phyloP scores from a whole-genome alignment of 2,113 vertebrate species.

The Ammodytes dubius region DNA sequence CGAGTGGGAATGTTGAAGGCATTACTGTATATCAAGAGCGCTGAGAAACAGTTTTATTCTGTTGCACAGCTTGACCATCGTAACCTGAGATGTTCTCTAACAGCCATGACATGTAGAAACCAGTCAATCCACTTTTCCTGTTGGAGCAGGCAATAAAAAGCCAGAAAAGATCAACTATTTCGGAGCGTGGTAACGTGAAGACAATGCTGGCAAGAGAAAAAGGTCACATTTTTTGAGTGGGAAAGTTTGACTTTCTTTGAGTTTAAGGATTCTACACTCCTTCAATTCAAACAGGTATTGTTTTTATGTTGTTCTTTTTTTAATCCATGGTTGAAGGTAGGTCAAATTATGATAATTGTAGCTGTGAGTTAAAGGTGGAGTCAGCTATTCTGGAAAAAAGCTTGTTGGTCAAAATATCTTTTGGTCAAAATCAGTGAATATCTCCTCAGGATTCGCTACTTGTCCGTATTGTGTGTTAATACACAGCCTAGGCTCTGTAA shows the following conservation, averaged over 20 bases:
- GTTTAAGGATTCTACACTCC: not conserved
- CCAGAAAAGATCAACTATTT: not conserved
- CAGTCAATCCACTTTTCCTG: constrained; percentile 39
- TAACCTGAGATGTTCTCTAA: constrained; percentile 38
- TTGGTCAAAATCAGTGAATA: too few species aligned
- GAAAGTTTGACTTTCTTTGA: not conserved
- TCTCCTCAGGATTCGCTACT: too few species aligned
- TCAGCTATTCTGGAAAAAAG: too few species aligned
- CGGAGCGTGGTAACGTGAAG: not conserved
- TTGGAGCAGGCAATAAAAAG: constrained; percentile 6
- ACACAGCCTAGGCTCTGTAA: too few species aligned
- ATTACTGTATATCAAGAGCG: not conserved
- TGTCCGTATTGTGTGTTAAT: too few species aligned
- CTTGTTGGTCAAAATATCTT: too few species aligned
- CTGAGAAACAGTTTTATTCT: not conserved
- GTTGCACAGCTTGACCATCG: constrained; percentile 38
- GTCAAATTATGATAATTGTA: not conserved
- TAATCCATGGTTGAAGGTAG: not conserved
- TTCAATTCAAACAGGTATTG: not conserved
- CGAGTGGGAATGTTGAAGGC: constrained; percentile 12
- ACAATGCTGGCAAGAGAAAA: not conserved
- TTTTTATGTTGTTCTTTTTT: not conserved
- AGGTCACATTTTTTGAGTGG: not conserved
- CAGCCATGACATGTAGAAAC: constrained; percentile 38
- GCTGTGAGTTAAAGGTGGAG: not conserved